Percentiles rank a stretch among this genome's conserved stretches.
These are phyloP conservation scores for Trachemys scripta DNA, from an alignment of 2,113 vertebrate genomes.

Conservation along the genomic window DNA sequence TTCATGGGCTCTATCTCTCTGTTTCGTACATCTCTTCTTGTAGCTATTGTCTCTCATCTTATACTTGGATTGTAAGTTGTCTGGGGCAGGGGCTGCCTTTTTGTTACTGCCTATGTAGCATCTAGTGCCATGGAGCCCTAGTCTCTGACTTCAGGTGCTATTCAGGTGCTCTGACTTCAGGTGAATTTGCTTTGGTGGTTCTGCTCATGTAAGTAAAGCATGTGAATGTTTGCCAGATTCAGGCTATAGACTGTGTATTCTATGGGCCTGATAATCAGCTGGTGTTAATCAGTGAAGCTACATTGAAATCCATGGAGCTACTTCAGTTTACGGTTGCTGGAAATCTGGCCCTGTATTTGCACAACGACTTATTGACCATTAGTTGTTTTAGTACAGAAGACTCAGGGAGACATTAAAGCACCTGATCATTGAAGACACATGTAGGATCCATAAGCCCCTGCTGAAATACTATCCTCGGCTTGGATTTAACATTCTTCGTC, in stretches of 20 bases:
- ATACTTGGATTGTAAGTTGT: not conserved
- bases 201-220: not conserved
- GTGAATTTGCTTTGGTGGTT: rapidly evolving
- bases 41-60: not conserved
- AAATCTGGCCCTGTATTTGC: rapidly evolving
- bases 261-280: not conserved
- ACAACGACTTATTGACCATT: rapidly evolving
- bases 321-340: not conserved
- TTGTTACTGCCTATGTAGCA: not conserved
- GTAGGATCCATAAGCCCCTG: conserved; percentile 13
- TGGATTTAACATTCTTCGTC: conserved; percentile 67
- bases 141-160: not conserved
- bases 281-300: not conserved
- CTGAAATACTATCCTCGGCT: conserved; percentile 52
- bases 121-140: not conserved
- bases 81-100: not conserved
- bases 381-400: not conserved
- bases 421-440: conserved; percentile 7
- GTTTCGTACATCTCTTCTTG: not conserved
- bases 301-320: rapidly evolving
- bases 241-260: rapidly evolving
- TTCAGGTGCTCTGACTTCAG: no score
- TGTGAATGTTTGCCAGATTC: not conserved
- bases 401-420: not conserved
- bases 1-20: not conserved